These are phyloP conservation scores for Littorina saxatilis DNA, from an alignment of 1,140 invertebrate species.

Conservation along the genomic window DNA sequence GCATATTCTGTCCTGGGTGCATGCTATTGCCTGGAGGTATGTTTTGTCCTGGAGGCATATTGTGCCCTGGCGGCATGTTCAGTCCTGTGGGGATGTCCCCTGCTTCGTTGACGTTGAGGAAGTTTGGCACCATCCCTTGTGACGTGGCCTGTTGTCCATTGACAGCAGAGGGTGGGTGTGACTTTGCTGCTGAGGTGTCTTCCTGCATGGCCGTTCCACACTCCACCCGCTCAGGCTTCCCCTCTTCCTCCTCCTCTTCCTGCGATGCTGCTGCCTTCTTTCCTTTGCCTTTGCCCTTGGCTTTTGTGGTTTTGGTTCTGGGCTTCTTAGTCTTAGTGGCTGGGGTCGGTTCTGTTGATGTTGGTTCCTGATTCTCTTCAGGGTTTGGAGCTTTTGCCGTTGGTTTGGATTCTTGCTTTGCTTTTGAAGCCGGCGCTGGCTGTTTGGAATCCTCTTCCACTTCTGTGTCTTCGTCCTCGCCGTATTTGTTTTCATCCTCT, in stretches of 20 bases:
- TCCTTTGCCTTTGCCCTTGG: conserved; percentile 14
- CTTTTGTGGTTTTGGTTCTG: conserved; percentile 7
- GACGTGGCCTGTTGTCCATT: background rate
- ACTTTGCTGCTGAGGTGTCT: background rate
- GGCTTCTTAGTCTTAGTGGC: background rate
- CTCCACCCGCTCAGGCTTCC: conserved; percentile 1
- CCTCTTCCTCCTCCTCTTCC: conserved; percentile 6
- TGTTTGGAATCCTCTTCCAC: conserved; percentile 18
- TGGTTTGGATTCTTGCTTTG: background rate
- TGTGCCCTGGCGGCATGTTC: too few relatives aligned
- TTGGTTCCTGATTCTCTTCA: background rate
- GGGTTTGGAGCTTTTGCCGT: background rate
- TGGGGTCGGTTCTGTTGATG: background rate
- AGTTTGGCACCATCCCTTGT: background rate
- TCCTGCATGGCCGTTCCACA: conserved; percentile 16
- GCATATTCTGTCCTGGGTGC: background rate
- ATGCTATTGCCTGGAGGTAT: too few relatives aligned
- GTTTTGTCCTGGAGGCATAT: too few relatives aligned
- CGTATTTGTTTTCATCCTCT: conserved; percentile 6
- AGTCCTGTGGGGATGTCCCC: background rate
- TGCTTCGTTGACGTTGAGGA: background rate
- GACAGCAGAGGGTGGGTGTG: background rate
- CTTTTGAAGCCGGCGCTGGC: background rate
- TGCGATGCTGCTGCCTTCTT: conserved; percentile 17
- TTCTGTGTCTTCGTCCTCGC: conserved; percentile 23